phyloP scores from a whole-genome alignment of 1,140 invertebrate genomes.

The Chironomus tepperi region DNA sequence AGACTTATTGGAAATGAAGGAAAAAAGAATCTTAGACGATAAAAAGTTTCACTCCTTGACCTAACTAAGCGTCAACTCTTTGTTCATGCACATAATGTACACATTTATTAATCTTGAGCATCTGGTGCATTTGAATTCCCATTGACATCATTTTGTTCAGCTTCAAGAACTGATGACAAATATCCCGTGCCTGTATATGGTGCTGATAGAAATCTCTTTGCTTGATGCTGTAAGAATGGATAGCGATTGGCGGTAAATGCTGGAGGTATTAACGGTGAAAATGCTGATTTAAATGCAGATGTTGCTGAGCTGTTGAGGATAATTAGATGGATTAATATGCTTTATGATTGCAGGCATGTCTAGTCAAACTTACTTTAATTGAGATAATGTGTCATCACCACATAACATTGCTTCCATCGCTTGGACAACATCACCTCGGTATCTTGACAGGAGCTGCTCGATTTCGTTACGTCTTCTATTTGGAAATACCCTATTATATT shows the following conservation, averaged over 20 bases:
- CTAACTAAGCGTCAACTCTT: not conserved
- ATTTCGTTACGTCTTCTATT: slow-evolving; percentile 72
- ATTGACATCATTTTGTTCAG: slow-evolving; percentile 40
- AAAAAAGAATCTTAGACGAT: not conserved
- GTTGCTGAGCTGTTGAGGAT: slow-evolving; percentile 37
- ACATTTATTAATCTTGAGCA: not conserved
- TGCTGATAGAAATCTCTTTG: slow-evolving; percentile 62
- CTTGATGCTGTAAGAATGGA: slow-evolving; percentile 34
- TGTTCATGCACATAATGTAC: not conserved
- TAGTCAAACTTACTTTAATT: slow-evolving; percentile 25
- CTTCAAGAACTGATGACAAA: slow-evolving; percentile 65
- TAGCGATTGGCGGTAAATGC: slow-evolving; percentile 39
- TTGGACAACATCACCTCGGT: slow-evolving; percentile 75
- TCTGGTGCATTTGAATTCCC: slow-evolving; percentile 15
- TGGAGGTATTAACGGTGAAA: slow-evolving; percentile 55
- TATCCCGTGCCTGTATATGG: slow-evolving; percentile 73
- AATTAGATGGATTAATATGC: slow-evolving; percentile 28
- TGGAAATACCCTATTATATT: slow-evolving; percentile 62
- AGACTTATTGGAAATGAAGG: not conserved
- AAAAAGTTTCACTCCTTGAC: slow-evolving; percentile 22
- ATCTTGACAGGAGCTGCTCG: slow-evolving; percentile 67
- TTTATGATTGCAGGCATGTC: slow-evolving; percentile 6
- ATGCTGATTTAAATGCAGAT: slow-evolving; percentile 55
- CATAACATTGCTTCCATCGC: slow-evolving; percentile 82
- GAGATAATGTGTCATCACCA: slow-evolving; percentile 45